These are phyloP conservation scores for Gnatocerus cornutus DNA, from an alignment of 2,888 invertebrate species.

Conservation along the genomic window DNA sequence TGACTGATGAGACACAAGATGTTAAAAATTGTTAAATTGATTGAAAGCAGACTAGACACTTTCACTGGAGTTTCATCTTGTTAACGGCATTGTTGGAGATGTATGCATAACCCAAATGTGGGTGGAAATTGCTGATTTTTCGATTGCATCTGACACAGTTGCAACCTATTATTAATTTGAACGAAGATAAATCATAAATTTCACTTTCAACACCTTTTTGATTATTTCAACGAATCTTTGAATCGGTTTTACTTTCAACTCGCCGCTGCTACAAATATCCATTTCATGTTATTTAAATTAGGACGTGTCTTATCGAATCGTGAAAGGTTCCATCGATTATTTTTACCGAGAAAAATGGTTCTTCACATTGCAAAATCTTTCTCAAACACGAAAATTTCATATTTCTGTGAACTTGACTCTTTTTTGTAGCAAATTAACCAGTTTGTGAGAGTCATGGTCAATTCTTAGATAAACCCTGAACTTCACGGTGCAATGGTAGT, in stretches of 20 bases:
- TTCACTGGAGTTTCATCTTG: slow-evolving; percentile 28
- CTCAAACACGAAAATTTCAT: slow-evolving; percentile 5
- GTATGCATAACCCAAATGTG: slow-evolving; percentile 31
- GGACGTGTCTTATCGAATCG: slow-evolving; percentile 37
- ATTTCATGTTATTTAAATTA: slow-evolving; percentile 30
- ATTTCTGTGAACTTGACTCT: slow-evolving; percentile 9
- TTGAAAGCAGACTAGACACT: slow-evolving; percentile 25
- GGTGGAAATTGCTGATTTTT: slow-evolving; percentile 3
- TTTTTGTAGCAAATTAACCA: slow-evolving; percentile 15
- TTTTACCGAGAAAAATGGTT: slow-evolving; percentile 16
- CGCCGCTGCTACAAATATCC: slow-evolving; percentile 10
- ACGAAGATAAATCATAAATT: slow-evolving; percentile 4
- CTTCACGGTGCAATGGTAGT: slow-evolving; percentile 27
- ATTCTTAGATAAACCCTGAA: slow-evolving; percentile 33
- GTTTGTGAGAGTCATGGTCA: slow-evolving; percentile 36
- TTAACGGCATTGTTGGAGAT: slow-evolving; percentile 26
- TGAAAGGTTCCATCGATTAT: slow-evolving; percentile 36
- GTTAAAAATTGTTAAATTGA: slow-evolving; percentile 9
- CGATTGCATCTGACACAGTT: slow-evolving; percentile 24
- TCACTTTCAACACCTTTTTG: no score
- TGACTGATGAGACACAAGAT: no score
- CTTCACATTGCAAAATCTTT: slow-evolving; percentile 15
- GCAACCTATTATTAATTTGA: slow-evolving; percentile 3
- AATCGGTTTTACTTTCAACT: slow-evolving; percentile 3
- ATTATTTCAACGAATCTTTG: not conserved